phyloP scores from a whole-genome alignment of 92 coral and sea anemone genomes.

The Diadumene lineata region DNA sequence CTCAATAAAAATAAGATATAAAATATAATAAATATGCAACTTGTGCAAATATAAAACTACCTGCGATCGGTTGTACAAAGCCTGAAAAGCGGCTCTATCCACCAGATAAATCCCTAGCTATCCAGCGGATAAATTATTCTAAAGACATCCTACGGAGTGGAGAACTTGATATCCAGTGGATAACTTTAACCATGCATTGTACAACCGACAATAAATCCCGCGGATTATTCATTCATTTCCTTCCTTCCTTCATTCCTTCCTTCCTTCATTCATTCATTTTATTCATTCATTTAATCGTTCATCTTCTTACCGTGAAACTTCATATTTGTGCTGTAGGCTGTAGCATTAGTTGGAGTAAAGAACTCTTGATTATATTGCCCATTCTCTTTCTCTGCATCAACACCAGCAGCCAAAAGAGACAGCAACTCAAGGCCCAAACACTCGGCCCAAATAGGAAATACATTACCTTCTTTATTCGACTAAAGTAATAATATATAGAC shows the following conservation, averaged over 20 bases:
- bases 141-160: too few species aligned
- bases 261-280: too few species aligned
- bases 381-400: constrained; percentile 11
- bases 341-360: constrained; percentile 40
- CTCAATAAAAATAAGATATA: not conserved
- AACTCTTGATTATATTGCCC: constrained; percentile 36
- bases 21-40: not conserved
- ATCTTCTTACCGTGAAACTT: constrained; percentile 33
- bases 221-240: not conserved
- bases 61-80: not conserved
- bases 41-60: not conserved
- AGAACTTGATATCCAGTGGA: too few species aligned
- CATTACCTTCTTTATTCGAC: constrained; percentile 40
- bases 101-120: too few species aligned
- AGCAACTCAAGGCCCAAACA: constrained; percentile 73
- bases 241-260: too few species aligned
- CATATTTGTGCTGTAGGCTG: constrained; percentile 32
- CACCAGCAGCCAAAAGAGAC: constrained; percentile 31
- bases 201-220: too few species aligned
- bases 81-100: too few species aligned
- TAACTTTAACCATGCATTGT: too few species aligned
- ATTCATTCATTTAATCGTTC: not conserved
- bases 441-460: constrained; percentile 83
- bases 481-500: not conserved
- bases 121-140: too few species aligned